Percentiles rank a stretch among this genome's conserved stretches.
These are phyloP conservation scores for Babyrousa celebensis DNA, from an alignment of 2,797 vertebrate genomes.

Conservation along the genomic window DNA sequence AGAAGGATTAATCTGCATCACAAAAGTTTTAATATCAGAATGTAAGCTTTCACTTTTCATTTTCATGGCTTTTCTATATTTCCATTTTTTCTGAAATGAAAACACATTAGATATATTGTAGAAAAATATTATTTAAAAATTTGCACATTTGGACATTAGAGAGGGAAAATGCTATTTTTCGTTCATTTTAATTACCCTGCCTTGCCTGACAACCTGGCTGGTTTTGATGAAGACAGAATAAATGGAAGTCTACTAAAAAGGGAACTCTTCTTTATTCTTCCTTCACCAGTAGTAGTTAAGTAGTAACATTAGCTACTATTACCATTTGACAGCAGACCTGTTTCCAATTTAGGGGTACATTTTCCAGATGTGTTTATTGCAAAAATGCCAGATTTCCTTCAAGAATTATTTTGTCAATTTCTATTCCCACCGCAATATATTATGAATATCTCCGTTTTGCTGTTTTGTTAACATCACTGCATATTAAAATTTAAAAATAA, in stretches of 20 bases:
- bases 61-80: background rate
- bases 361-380: slow-evolving; percentile 11
- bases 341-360: background rate
- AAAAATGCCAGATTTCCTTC: slow-evolving; percentile 16
- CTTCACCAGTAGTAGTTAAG: background rate
- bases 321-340: background rate
- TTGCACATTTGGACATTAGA: background rate
- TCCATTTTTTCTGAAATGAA: background rate
- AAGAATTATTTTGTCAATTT: slow-evolving; percentile 42
- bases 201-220: background rate
- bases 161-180: slow-evolving; percentile 22
- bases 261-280: background rate
- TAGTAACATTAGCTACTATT: background rate
- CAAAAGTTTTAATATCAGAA: slow-evolving; percentile 18
- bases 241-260: background rate
- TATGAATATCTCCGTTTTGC: slow-evolving; percentile 26
- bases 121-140: background rate
- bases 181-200: background rate
- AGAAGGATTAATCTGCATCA: background rate
- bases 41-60: background rate
- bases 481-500: background rate
- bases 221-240: background rate
- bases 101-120: slow-evolving; percentile 4
- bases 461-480: background rate
- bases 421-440: background rate